Conservation (phyloP, 2,113 vertebrate genomes). For the Crotalus horridus region DNA sequence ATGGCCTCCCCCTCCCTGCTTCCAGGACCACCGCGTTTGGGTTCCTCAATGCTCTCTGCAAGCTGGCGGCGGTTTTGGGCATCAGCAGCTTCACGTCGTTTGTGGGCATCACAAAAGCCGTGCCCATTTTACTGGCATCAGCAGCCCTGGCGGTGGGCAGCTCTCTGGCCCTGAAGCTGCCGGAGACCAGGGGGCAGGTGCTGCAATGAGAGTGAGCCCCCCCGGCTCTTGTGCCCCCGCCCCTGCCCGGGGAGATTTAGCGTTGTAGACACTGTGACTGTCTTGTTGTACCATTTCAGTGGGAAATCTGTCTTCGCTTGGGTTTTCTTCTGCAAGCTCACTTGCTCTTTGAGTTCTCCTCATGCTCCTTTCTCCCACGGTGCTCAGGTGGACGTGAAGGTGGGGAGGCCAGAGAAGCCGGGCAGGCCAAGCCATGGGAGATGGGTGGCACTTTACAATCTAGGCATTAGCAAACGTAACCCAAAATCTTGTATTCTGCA, state of each 20-base stretch:
- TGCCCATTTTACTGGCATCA: conserved; percentile 91
- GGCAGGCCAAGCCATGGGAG: neutral
- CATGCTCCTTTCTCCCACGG: neutral
- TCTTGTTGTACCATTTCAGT: conserved; percentile 41
- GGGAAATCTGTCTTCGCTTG: neutral
- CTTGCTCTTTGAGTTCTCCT: neutral
- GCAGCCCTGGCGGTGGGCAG: conserved; percentile 87
- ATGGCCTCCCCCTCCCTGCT: neutral
- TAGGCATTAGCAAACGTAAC: neutral
- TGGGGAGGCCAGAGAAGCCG: neutral
- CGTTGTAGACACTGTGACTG: conserved; percentile 72
- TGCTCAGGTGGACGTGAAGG: neutral
- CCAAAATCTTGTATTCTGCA: neutral
- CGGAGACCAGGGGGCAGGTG: conserved; percentile 91
- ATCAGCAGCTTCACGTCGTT: conserved; percentile 98
- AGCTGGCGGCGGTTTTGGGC: conserved; percentile 89
- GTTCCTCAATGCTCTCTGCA: conserved; percentile 93
- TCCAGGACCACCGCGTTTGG: conserved; percentile 90
- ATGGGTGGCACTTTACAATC: neutral
- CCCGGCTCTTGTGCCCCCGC: neutral
- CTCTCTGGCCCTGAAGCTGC: conserved; percentile 89
- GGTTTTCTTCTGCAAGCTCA: conserved; percentile 21
- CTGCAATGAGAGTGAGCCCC: conserved; percentile 77
- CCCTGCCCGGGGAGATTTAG: conserved; percentile 11
- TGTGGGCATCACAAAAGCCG: conserved; percentile 91